Evolutionary conservation across 2,113 vertebrate species (phyloP).

Genomic region (Lophochroa leadbeateri): DNA sequence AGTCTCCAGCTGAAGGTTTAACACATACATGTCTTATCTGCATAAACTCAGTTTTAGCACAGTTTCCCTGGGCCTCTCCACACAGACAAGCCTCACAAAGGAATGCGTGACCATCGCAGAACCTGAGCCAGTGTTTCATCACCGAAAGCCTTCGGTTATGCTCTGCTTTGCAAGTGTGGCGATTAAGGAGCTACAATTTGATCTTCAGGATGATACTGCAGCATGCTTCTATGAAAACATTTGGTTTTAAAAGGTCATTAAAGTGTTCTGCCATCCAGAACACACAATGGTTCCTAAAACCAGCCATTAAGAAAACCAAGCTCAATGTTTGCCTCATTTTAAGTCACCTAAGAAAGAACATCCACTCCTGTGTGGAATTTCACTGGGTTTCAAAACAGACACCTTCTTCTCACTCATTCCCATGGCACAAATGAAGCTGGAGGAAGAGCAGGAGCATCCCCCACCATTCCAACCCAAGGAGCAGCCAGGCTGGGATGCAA

Average conservation of each 20-base stretch:
- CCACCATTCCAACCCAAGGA: neutral
- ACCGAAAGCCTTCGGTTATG: neutral
- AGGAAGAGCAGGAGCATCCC: neutral
- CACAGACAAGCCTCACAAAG: neutral
- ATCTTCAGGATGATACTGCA: neutral
- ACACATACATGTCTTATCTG: neutral
- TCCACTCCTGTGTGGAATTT: neutral
- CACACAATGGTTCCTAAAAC: neutral
- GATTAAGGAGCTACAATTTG: neutral
- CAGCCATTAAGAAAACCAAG: neutral
- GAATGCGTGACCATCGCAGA: neutral
- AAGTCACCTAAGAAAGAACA: neutral
- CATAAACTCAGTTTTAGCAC: neutral
- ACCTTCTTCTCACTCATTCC: neutral
- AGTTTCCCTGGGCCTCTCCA: neutral
- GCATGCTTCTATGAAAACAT: neutral
- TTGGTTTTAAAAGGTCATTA: neutral
- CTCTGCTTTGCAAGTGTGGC: accelerated
- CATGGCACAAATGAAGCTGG: neutral
- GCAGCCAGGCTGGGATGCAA: neutral
- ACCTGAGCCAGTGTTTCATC: neutral
- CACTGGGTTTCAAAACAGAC: neutral
- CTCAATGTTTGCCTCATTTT: neutral
- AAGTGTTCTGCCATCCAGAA: neutral
- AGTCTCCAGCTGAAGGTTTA: neutral